Evolutionary conservation across 2,888 invertebrate species (phyloP), one percentile per base, ranked within the genome.

Genomic region (Drosophila flavopinicola): DNA sequence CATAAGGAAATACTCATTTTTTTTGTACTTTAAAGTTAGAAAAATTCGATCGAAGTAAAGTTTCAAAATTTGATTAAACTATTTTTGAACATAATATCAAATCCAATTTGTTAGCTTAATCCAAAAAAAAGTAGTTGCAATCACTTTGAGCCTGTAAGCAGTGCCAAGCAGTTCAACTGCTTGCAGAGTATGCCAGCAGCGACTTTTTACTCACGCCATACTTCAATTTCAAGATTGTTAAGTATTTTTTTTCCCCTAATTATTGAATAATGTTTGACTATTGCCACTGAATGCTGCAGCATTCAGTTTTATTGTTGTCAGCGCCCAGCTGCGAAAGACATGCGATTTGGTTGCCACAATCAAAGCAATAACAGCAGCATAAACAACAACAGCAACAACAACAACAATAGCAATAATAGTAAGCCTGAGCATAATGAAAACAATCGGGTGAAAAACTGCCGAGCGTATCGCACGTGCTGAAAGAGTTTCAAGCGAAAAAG

Each of bases 391-490:
- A 68, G 35, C 27, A 45, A 61, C 5, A 45, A 53, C 6, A 41
- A n/a, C n/a, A n/a, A n/a, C n/a, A n/a, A n/a, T n/a, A n/a, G n/a
- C n/a, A n/a, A 29, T 6, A 25, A 61, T 37, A 53, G 51, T 51
- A 51, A 45, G 42, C 44, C 17, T 47, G 41, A 56, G 57, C 72
- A 66, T 56, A 32, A 3, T 7, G 9, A 37, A n/a, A n/a, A 1
- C n/a, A 35, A 35, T 17, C 27, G 56, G 47, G 38, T 38, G 65
- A 51, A 78, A 60, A 74, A 44, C 63, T 61, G 17, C 38, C 53
- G 78, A 74, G 66, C 63, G 73, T 58, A 54, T 58, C 70, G 78
- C 74, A 77, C 77, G 82, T 77, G 69, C 77, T 56, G 30, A 24
- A 59, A 56, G 66, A 78, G 41, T 63, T 58, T 57, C 60, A 60